phyloP scores from a whole-genome alignment of 1,140 invertebrate genomes.

The Cepaea nemoralis region DNA sequence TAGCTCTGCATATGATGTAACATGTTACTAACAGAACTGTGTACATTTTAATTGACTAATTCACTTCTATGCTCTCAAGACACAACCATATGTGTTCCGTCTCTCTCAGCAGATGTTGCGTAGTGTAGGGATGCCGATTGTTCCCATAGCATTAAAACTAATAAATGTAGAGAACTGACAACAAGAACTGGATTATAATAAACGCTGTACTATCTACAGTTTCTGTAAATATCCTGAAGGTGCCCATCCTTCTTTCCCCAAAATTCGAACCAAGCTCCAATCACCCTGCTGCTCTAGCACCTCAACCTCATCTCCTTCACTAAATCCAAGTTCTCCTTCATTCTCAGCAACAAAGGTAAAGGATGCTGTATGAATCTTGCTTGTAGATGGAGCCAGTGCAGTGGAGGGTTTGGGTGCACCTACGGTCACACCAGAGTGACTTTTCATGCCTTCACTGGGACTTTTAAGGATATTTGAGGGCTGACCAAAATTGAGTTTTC shows the following conservation, averaged over 20 bases:
- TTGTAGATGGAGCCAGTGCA: neutral
- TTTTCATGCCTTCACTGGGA: neutral
- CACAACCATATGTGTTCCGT: too few relatives aligned
- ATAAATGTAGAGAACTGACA: too few relatives aligned
- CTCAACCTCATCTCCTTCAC: constrained; percentile 40
- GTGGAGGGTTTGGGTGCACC: neutral
- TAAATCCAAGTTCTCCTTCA: constrained; percentile 27
- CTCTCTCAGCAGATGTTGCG: too few relatives aligned
- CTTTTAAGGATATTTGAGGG: neutral
- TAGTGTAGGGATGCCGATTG: too few relatives aligned
- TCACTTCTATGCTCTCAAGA: too few relatives aligned
- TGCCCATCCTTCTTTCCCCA: constrained; percentile 37
- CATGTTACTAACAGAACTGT: too few relatives aligned
- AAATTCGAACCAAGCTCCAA: constrained; percentile 16
- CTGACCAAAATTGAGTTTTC: constrained; percentile 37
- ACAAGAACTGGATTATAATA: too few relatives aligned
- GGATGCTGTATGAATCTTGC: constrained; percentile 12
- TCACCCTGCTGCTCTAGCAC: constrained; percentile 29
- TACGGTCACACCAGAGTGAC: neutral
- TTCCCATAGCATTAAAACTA: too few relatives aligned
- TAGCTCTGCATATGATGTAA: too few relatives aligned
- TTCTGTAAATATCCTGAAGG: constrained; percentile 32
- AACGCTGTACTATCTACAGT: neutral
- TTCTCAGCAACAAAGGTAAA: constrained; percentile 25
- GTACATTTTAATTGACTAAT: too few relatives aligned